These are phyloP conservation scores for Tachina lurida DNA, from an alignment of 2,888 invertebrate species.

Conservation along the genomic window DNA sequence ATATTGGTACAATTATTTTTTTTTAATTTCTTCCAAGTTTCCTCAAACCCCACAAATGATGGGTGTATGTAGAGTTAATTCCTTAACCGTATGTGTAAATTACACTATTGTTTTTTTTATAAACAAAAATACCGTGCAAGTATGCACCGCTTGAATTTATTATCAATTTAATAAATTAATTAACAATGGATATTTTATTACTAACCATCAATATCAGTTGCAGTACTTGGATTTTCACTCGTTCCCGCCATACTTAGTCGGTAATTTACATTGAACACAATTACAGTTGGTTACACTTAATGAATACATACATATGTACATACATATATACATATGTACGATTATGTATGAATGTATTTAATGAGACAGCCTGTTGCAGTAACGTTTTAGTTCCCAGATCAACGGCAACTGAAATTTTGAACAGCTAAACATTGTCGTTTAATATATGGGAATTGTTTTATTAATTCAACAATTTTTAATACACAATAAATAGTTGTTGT, in stretches of 20 bases:
- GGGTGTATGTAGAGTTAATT: no score
- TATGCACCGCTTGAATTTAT: background rate
- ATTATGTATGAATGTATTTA: no score
- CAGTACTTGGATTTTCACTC: conserved; percentile 30
- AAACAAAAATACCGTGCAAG: no score
- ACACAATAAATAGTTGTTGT: background rate
- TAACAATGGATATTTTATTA: conserved; percentile 12
- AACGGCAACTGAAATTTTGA: conserved; percentile 43
- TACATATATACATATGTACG: no score
- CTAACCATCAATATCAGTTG: conserved; percentile 65
- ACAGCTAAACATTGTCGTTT: conserved; percentile 26
- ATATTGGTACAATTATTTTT: no score
- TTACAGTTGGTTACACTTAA: background rate
- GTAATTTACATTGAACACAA: conserved; percentile 40
- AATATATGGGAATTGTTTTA: conserved; percentile 16
- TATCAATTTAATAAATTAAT: background rate
- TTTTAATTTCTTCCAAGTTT: no score
- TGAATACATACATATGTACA: background rate
- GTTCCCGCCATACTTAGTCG: conserved; percentile 32
- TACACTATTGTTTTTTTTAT: no score
- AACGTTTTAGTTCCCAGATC: conserved; percentile 47
- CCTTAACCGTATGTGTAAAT: no score
- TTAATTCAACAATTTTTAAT: conserved; percentile 27
- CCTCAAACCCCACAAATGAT: no score
- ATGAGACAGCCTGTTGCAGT: conserved; percentile 2